phyloP scores from a whole-genome alignment of 2,113 vertebrate genomes.

The Clarias magur region DNA sequence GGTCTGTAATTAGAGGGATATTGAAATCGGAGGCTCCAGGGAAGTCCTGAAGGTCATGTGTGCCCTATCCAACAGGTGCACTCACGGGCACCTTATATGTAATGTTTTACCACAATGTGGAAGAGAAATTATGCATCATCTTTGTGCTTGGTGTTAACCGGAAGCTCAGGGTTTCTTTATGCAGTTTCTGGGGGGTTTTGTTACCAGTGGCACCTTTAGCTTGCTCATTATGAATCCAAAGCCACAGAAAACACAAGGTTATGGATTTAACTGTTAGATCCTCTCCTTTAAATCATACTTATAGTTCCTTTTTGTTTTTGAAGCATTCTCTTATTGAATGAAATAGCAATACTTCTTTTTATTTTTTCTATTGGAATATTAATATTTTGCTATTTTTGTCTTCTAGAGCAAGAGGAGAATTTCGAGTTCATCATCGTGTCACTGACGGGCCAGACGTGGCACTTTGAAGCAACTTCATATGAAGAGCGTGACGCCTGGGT shows the following conservation, averaged over 20 bases:
- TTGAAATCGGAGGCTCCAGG: constrained; percentile 58
- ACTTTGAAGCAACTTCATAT: constrained; percentile 93
- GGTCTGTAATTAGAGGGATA: constrained; percentile 50
- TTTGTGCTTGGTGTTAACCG: background rate
- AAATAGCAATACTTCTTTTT: background rate
- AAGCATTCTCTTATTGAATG: background rate
- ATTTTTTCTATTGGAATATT: background rate
- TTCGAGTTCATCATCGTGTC: constrained; percentile 98
- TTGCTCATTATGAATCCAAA: background rate
- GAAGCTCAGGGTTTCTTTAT: background rate
- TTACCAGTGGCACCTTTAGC: background rate
- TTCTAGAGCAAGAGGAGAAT: constrained; percentile 95
- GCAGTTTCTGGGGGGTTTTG: background rate
- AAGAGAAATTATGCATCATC: background rate
- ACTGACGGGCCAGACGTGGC: constrained; percentile 95
- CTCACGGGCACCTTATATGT: background rate
- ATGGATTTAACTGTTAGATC: background rate
- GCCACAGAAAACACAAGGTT: background rate
- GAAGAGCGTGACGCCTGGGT: constrained; percentile 97
- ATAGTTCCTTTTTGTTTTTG: no score
- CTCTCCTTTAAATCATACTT: background rate
- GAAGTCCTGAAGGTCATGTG: constrained; percentile 36
- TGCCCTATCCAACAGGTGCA: constrained; percentile 46
- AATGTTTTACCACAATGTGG: background rate
- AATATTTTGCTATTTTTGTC: constrained; percentile 39